Base-by-base conservation (phyloP, 53 echinoderm and acorn worm species). In the Holothuria leucospilota region DNA sequence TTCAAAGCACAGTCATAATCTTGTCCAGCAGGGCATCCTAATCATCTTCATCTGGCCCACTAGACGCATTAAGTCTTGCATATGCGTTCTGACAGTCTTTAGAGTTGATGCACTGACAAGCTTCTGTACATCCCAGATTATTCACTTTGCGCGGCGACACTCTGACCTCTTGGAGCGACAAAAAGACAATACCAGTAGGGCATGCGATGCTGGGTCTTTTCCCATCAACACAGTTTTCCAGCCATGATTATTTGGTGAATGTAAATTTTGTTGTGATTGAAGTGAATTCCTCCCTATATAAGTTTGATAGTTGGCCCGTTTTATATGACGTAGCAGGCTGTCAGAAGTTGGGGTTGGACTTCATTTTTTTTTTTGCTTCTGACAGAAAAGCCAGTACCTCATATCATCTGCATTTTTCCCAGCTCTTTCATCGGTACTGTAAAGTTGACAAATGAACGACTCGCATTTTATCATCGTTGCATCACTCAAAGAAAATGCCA, bases 191-290 rank as follows among this genome's bases (percentile, higher is more conserved):
- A 51, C 80, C 25, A 52, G 52, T 20, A 53, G 80, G 21, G 52
- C 80, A 67, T 53, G 56, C n/a, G 58, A 59, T 53, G 80, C 80
- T 53, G 80, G 80, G 20, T 77, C n/a, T n/a, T n/a, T n/a, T n/a
- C n/a, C n/a, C n/a, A n/a, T n/a, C n/a, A n/a, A n/a, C n/a, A n/a
- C n/a, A n/a, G n/a, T n/a, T n/a, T n/a, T n/a, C n/a, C n/a, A n/a
- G n/a, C n/a, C n/a, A n/a, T n/a, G n/a, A n/a, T n/a, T n/a, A n/a
- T n/a, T n/a, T n/a, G n/a, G n/a, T n/a, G n/a, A n/a, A 2, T 5
- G 51, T 51, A 42, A 49, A 16, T 42, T 27, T 28, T n/a, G 82
- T 39, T 18, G 2, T 27, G 59, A 7, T 18, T 26, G 28, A 27
- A 56, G 59, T 24, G 59, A 61, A 16, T 20, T 59, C 59, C 82